Evolutionary conservation across 2,888 invertebrate species (phyloP), one percentile per base, ranked within the genome.

Genomic region (Teinopalpus imperialis): DNA sequence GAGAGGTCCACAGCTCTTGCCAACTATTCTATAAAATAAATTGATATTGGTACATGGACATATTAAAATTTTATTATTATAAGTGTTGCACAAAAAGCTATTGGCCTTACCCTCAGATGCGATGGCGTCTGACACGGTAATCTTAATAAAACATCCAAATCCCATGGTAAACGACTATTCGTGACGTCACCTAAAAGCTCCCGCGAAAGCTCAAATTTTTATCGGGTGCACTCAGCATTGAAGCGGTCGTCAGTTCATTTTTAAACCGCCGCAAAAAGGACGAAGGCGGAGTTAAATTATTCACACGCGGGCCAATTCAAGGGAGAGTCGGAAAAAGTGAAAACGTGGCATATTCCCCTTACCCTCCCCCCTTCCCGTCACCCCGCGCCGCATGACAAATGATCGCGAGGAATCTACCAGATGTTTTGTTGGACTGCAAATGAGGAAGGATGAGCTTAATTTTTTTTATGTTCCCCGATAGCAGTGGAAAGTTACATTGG

Each of bases 231-330:
- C 50, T 51, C 49, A 52, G 55, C 53, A 53, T 49, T 53, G 54
- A 54, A 58, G 58, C 57, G 56, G 56, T 18, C 31, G 42, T 23
- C 39, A 44, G 48, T 53, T 54, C 55, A 57, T 72, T 74, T 71
- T 75, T 74, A 61, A 71, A 68, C 62, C 60, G 56, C 63, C 62
- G 57, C 57, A 61, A 63, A 66, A 63, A 60, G 57, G 56, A 66
- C 61, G 58, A 57, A 66, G 62, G 63, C 61, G 55, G 59, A 66
- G 66, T 70, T 72, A 69, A 74, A 76, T 73, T 71, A 75, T 76
- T 75, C 73, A 74, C 74, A 69, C 67, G 65, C 62, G 51, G 57
- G 61, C 69, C 66, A 61, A 60, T 63, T 56, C 56, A 48, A 48
- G 60, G 57, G 59, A 57, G 61, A 61, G 60, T 61, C 60, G 60